These are phyloP conservation scores for Gambelia wislizenii DNA, from an alignment of 2,797 vertebrate genomes.

Conservation along the genomic window DNA sequence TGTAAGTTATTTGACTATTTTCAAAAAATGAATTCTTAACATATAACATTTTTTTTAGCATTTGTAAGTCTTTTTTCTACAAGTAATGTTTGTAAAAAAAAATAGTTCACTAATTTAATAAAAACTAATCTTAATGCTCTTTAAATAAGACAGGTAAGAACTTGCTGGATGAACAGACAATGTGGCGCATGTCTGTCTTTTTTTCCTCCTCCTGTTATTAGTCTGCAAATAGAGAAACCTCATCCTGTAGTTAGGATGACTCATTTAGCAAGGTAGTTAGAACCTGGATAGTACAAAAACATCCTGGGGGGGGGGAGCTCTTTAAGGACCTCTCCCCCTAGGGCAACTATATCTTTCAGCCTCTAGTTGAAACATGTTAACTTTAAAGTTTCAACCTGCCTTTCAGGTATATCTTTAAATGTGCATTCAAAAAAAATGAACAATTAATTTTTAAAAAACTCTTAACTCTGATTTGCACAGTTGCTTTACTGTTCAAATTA, in stretches of 20 bases:
- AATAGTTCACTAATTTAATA: slow-evolving; percentile 45
- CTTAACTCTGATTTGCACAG: slow-evolving; percentile 10
- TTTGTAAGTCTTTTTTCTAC: slow-evolving; percentile 41
- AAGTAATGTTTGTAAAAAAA: slow-evolving; percentile 31
- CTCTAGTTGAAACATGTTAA: slow-evolving; percentile 67
- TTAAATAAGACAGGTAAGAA: slow-evolving; percentile 60
- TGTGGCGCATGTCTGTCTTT: slow-evolving; percentile 59
- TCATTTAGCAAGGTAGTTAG: slow-evolving; percentile 71
- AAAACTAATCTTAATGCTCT: slow-evolving; percentile 54
- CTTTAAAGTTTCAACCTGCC: slow-evolving; percentile 28
- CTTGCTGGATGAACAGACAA: slow-evolving; percentile 65
- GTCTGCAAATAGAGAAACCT: slow-evolving; percentile 70
- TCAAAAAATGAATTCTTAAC: slow-evolving; percentile 50
- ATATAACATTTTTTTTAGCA: slow-evolving; percentile 28
- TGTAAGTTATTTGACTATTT: slow-evolving; percentile 36
- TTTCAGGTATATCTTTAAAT: slow-evolving; percentile 50
- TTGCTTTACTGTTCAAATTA: slow-evolving; percentile 34
- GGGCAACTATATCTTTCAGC: slow-evolving; percentile 67
- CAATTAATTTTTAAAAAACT: background rate
- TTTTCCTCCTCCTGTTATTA: slow-evolving; percentile 56
- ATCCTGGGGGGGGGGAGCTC: slow-evolving; percentile 64
- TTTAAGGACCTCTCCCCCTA: slow-evolving; percentile 42
- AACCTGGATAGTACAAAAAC: slow-evolving; percentile 70
- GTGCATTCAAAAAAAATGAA: background rate
- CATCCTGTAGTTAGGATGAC: slow-evolving; percentile 65